A percentile compares a stretch with the other conserved stretches of the same genome.
Conservation (phyloP, 37 sponge, comb jelly and placozoan species). For the Ianthella basta region DNA sequence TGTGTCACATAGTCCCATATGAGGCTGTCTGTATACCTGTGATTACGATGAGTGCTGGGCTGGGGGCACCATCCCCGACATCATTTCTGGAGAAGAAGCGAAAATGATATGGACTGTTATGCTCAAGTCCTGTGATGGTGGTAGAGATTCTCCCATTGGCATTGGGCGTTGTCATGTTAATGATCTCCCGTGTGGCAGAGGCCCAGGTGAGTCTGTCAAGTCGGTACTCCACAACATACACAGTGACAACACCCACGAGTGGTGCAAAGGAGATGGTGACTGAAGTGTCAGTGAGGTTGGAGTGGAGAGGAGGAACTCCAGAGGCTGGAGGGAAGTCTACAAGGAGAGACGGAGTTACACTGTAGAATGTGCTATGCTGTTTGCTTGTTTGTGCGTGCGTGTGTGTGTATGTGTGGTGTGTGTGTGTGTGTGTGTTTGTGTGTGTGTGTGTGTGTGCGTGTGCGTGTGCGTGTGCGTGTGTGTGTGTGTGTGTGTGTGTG, state of each 20-base stretch:
- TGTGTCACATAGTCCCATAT: too few species aligned
- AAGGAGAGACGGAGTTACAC: not conserved
- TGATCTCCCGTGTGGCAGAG: too few species aligned
- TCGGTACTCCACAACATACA: not conserved
- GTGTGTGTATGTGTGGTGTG: too few species aligned
- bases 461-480: too few species aligned
- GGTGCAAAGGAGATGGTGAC: not conserved
- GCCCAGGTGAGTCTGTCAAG: not conserved
- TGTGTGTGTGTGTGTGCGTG: too few species aligned
- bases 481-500: too few species aligned
- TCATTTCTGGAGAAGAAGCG: conserved; percentile 1
- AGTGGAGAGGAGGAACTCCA: not conserved
- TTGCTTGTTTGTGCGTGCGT: too few species aligned
- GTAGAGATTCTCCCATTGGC: not conserved
- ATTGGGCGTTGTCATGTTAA: not conserved
- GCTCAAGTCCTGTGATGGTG: not conserved
- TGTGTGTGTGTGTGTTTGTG: too few species aligned
- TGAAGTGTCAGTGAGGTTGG: conserved; percentile 7
- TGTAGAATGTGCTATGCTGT: too few species aligned
- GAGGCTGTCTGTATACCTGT: not conserved
- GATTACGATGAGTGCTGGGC: not conserved
- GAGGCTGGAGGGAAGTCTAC: not conserved
- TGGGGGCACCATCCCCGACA: not conserved
- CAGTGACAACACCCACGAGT: not conserved
- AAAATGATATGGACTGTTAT: not conserved